A percentile compares a stretch with the other conserved stretches of the same genome.
Conservation (phyloP, 2,113 vertebrate genomes). For the Canis aureus region DNA sequence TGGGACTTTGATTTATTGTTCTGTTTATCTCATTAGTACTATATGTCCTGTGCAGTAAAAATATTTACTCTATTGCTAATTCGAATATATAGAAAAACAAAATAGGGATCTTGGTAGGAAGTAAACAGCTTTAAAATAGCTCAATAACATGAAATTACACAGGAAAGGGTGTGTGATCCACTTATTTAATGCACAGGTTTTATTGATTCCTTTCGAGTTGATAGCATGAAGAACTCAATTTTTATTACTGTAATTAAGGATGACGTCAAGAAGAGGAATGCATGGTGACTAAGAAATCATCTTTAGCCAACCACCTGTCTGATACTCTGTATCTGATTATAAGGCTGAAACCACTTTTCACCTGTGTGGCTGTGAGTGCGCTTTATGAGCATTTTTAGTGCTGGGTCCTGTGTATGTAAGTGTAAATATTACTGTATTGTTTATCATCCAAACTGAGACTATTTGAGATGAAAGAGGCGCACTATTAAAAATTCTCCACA, state of each 20-base stretch:
- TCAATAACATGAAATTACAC: background rate
- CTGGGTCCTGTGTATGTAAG: background rate
- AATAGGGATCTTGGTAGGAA: background rate
- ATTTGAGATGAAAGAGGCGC: background rate
- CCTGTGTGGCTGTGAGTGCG: background rate
- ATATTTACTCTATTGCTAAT: constrained; percentile 29
- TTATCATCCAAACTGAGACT: background rate
- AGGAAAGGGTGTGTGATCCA: background rate
- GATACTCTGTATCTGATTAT: background rate
- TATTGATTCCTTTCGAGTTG: constrained; percentile 51
- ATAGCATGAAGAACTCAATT: constrained; percentile 48
- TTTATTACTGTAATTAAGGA: constrained; percentile 71
- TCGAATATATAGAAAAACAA: constrained; percentile 15
- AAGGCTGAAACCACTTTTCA: background rate
- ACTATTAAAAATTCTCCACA: background rate
- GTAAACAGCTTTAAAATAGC: constrained; percentile 48
- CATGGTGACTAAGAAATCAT: constrained; percentile 45
- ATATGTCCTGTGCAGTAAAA: background rate
- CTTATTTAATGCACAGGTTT: constrained; percentile 27
- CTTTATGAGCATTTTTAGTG: background rate
- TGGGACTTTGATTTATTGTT: background rate
- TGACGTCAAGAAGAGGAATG: constrained; percentile 58
- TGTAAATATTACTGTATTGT: background rate
- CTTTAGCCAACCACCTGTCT: constrained; percentile 26
- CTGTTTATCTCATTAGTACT: background rate